phyloP scores from a whole-genome alignment of 2,888 invertebrate species.

The Phyto melanocephala region DNA sequence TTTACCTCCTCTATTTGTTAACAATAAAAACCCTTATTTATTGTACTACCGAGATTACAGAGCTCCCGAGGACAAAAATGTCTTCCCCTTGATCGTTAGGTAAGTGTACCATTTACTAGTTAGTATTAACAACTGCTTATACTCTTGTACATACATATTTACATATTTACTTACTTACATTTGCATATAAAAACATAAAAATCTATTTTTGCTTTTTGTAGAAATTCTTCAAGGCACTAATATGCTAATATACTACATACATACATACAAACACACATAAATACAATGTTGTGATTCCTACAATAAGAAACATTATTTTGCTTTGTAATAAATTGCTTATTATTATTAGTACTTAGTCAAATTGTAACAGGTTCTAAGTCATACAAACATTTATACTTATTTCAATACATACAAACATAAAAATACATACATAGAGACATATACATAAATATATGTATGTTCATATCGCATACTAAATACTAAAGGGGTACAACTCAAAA shows the following conservation, averaged over 20 bases:
- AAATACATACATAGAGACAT: background rate
- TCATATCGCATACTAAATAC: background rate
- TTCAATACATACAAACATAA: too few relatives aligned
- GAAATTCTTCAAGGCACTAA: conserved; percentile 72
- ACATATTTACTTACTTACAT: background rate
- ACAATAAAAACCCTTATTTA: conserved; percentile 85
- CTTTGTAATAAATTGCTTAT: background rate
- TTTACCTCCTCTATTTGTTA: conserved; percentile 85
- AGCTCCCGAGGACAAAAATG: conserved; percentile 82
- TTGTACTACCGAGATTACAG: conserved; percentile 87
- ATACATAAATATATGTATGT: background rate
- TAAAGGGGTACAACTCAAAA: too few relatives aligned
- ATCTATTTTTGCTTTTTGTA: conserved; percentile 72
- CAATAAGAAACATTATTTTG: background rate
- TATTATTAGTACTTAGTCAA: background rate
- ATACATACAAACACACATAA: background rate
- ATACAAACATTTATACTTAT: too few relatives aligned
- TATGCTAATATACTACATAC: conserved; percentile 50
- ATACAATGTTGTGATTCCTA: background rate
- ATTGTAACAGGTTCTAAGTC: background rate
- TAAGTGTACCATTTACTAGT: conserved; percentile 74
- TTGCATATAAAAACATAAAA: too few relatives aligned
- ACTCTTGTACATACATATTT: background rate
- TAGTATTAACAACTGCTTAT: background rate
- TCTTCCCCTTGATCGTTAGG: conserved; percentile 88